Conservation (phyloP, 1,140 invertebrate species). For the Brachionus calyciflorus region DNA sequence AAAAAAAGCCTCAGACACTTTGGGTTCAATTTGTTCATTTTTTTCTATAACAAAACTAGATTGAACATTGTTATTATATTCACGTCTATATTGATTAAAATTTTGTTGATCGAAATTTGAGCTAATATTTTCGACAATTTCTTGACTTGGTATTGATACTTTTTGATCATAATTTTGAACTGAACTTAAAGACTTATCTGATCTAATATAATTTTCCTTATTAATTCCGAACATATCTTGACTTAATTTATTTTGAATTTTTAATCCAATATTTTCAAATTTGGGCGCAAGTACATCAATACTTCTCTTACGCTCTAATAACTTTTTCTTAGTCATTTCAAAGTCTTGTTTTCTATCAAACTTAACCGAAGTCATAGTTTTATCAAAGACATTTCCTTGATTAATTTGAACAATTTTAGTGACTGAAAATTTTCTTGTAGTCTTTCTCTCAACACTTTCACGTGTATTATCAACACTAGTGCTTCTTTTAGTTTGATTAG, state of each 20-base stretch:
- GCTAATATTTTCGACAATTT: no score
- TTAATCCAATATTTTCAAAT: background rate
- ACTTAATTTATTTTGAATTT: background rate
- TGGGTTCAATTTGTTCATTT: no score
- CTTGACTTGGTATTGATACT: no score
- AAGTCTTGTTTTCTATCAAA: background rate
- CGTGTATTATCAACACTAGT: background rate
- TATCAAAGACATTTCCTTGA: background rate
- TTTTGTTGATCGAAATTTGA: no score
- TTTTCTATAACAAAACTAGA: no score
- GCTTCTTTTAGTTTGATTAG: background rate
- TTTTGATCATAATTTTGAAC: no score
- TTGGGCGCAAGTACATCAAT: background rate
- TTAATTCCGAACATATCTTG: background rate
- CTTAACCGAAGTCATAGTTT: background rate
- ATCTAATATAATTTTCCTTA: no score
- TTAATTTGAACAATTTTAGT: conserved; percentile 19
- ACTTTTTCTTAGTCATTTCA: conserved; percentile 2
- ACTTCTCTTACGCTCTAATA: conserved; percentile 21
- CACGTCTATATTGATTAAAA: no score
- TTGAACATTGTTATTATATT: no score
- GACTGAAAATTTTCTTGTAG: background rate
- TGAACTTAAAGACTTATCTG: no score
- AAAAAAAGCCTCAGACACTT: no score
- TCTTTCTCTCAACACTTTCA: background rate